A percentile compares a stretch with the other conserved stretches of the same genome.
Evolutionary conservation across 2,888 invertebrate species (phyloP).

Genomic region (Tenthredo amoena): DNA sequence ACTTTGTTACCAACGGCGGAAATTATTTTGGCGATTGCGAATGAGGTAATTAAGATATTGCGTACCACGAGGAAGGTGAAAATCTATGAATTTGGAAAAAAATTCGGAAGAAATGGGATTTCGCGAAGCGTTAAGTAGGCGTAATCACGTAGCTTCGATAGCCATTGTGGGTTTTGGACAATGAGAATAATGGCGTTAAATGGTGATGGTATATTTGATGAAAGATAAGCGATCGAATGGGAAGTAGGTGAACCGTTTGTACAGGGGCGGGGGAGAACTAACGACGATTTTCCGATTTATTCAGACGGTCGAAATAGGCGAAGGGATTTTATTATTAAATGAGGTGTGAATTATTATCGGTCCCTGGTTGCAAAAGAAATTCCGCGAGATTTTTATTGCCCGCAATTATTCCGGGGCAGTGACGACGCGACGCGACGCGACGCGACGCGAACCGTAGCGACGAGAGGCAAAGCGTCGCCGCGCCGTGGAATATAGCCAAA

Average conservation of each 20-base stretch:
- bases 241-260: conserved; percentile 54
- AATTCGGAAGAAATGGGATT: background rate
- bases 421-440: background rate
- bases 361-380: background rate
- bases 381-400: conserved; percentile 18
- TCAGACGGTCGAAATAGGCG: conserved; percentile 6
- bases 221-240: conserved; percentile 64
- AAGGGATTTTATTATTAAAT: conserved; percentile 24
- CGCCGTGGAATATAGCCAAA: background rate
- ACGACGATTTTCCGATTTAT: conserved; percentile 22
- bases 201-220: conserved; percentile 73
- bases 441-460: background rate
- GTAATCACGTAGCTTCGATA: conserved; percentile 65
- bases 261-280: conserved; percentile 35
- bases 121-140: background rate
- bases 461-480: background rate
- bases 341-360: conserved; percentile 15
- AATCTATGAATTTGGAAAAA: too few relatives aligned
- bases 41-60: too few relatives aligned
- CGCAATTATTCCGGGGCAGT: conserved; percentile 22
- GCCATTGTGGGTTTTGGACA: conserved; percentile 73
- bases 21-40: too few relatives aligned
- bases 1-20: too few relatives aligned
- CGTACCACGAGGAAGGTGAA: too few relatives aligned
- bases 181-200: conserved; percentile 66